These are phyloP conservation scores for Trematomus bernacchii DNA, from an alignment of 2,797 vertebrate species.

Conservation along the genomic window DNA sequence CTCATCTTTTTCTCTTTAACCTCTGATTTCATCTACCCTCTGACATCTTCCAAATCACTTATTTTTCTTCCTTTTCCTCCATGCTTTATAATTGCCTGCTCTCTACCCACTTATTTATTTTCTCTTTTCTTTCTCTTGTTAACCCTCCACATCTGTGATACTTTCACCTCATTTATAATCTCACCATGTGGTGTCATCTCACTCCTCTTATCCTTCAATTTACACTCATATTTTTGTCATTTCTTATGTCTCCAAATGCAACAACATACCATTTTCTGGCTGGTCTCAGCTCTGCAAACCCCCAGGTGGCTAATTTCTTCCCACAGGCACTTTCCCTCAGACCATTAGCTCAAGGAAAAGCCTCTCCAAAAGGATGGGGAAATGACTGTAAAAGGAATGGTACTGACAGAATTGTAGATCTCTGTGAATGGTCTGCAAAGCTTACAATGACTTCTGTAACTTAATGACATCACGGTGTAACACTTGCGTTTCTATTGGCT, in stretches of 20 bases:
- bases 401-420: background rate
- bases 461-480: too few species aligned
- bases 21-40: slow-evolving; percentile 9
- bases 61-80: background rate
- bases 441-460: too few species aligned
- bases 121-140: background rate
- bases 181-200: background rate
- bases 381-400: background rate
- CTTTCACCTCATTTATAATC: background rate
- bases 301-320: background rate
- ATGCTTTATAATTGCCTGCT: background rate
- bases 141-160: background rate
- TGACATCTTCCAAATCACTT: slow-evolving; percentile 1
- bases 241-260: background rate
- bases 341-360: background rate
- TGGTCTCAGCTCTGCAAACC: background rate
- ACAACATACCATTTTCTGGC: background rate
- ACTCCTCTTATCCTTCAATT: background rate
- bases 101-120: background rate
- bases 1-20: slow-evolving; percentile 21
- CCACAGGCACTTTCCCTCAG: background rate
- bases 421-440: background rate
- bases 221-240: background rate
- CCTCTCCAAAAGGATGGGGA: background rate
- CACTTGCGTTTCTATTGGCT: too few species aligned